Evolutionary conservation across 2,888 invertebrate genomes (phyloP), one percentile per base, ranked within the genome.

Genomic region (Platycheirus albimanus): DNA sequence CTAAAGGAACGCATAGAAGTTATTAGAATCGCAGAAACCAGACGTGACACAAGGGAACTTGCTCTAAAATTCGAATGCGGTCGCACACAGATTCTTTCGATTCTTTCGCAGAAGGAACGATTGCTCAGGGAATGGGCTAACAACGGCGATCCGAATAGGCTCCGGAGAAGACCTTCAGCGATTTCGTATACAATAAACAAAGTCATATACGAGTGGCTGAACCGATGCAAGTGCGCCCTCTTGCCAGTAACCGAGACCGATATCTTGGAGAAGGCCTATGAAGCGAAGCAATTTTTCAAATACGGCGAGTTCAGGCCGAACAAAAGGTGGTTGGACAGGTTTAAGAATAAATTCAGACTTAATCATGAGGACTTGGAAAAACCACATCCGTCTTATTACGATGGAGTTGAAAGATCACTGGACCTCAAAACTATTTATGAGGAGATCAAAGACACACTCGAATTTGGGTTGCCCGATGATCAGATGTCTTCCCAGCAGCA

Each of bases 1-100:
- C 64, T 83, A n/a, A 78, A 54, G 17, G 83, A 83, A 52, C 78
- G 83, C 3, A 64, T 83, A 13, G 78, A 78, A 4, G 83, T 83
- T 49, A 78, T 83, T 10, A 19, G 7, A 45, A 33, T 67, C 6
- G 67, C 83, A 7, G 78, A 69, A 51, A 56, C 52, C 3, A n/a
- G 43, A 15, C 78, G 83, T 0, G 83, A 83, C 49, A 78, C 83
- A 3, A 54, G 67, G 17, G 20, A 49, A 7, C 15, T 83, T 30
- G 78, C 83, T 4, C 11, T 17, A 10, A 58, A 30, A 1, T 83
- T 83, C 19, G 69, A 83, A 0, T 83, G 83, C 33, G 83, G 83
- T 19, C 78, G 83, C 8, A 83, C 83, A 0, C 83, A 83, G 24
- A 83, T 83, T 41, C 51, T 83, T n/a, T 69, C 72, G n/a, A 83